These are phyloP conservation scores for Trissolcus brochymenae DNA, from an alignment of 2,888 invertebrate genomes.

Conservation along the genomic window DNA sequence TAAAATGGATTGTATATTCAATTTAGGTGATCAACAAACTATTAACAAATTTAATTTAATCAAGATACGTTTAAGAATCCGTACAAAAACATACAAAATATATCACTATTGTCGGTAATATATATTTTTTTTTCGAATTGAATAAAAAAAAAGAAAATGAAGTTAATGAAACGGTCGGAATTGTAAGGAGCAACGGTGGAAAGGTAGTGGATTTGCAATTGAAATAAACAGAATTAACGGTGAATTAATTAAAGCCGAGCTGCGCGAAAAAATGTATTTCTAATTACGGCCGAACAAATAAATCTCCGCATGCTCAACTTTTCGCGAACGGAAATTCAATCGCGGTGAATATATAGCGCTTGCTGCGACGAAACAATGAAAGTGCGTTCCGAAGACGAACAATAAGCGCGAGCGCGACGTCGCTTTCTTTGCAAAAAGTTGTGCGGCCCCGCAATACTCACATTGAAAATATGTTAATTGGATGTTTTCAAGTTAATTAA, in stretches of 20 bases:
- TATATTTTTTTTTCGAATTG: too few relatives aligned
- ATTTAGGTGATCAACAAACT: too few relatives aligned
- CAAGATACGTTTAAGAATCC: too few relatives aligned
- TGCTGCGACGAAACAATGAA: slow-evolving; percentile 45
- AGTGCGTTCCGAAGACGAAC: slow-evolving; percentile 55
- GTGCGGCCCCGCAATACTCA: slow-evolving; percentile 29
- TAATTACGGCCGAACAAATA: slow-evolving; percentile 49
- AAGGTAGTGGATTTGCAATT: slow-evolving; percentile 22
- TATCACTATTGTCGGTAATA: too few relatives aligned
- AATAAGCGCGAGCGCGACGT: slow-evolving; percentile 36
- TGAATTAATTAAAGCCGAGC: slow-evolving; percentile 45
- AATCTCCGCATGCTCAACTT: slow-evolving; percentile 41
- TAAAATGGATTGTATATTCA: too few relatives aligned
- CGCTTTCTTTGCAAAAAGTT: slow-evolving; percentile 54
- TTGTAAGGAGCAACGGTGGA: neutral
- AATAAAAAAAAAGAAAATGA: neutral
- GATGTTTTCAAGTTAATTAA: slow-evolving; percentile 51
- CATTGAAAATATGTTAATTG: slow-evolving; percentile 49
- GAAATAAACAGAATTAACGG: slow-evolving; percentile 35
- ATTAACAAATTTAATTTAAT: too few relatives aligned
- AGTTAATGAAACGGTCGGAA: neutral
- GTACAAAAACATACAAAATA: too few relatives aligned
- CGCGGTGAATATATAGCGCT: slow-evolving; percentile 36
- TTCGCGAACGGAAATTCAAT: slow-evolving; percentile 58
- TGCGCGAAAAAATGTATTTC: slow-evolving; percentile 45